These are phyloP conservation scores for Litocranius walleri DNA, from an alignment of 2,113 vertebrate species.

Conservation along the genomic window DNA sequence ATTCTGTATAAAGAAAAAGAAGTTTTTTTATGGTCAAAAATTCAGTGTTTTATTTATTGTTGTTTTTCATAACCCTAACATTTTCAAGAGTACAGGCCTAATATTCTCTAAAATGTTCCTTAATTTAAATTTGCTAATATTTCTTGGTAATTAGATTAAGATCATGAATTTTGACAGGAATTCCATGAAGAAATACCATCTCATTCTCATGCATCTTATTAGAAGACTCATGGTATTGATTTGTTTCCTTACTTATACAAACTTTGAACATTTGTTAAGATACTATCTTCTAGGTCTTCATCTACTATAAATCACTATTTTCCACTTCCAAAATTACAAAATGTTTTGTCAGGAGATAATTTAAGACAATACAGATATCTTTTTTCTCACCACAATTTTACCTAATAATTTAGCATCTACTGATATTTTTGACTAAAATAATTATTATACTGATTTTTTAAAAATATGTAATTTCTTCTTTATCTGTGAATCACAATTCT, in stretches of 20 bases:
- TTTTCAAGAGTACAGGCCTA: neutral
- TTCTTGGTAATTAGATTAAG: neutral
- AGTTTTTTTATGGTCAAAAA: neutral
- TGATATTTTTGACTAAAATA: neutral
- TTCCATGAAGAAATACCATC: neutral
- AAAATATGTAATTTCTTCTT: neutral
- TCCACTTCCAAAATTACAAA: neutral
- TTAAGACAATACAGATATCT: neutral
- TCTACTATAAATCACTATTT: neutral
- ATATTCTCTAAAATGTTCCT: conserved; percentile 28
- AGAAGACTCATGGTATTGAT: neutral
- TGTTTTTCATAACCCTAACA: neutral
- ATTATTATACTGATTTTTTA: neutral
- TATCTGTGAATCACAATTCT: neutral
- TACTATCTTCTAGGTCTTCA: neutral
- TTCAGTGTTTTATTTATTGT: neutral
- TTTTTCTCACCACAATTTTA: neutral
- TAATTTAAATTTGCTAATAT: conserved; percentile 12
- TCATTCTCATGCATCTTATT: neutral
- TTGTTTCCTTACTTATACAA: neutral
- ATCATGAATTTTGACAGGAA: neutral
- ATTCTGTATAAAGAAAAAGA: neutral
- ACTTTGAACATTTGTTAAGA: neutral
- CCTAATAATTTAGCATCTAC: neutral
- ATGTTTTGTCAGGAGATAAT: neutral